Evolutionary conservation across 2,888 invertebrate genomes (phyloP), one percentile per base, ranked within the genome.

Genomic region (Bhutanitis thaidina): DNA sequence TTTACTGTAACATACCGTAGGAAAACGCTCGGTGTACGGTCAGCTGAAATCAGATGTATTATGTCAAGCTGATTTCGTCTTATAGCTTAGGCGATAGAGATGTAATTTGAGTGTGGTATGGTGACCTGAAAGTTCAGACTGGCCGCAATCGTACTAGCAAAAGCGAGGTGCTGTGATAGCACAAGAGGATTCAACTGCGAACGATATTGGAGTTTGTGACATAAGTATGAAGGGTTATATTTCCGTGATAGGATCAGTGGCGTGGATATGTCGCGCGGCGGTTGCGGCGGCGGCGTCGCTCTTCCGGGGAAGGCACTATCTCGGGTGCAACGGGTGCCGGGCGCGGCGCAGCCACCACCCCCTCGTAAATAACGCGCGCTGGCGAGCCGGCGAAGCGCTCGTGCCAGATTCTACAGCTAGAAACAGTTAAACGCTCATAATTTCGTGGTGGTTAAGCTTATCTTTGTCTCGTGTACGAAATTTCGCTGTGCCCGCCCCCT

Each of bases 361-460:
- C 85, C 80, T 85, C 88, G 85, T 88, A 88, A 88, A 89, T 87
- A 87, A 84, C 86, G 81, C 82, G 81, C 83, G 81, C 87, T 85
- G 89, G 89, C 88, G 87, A 87, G 88, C 83, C 84, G 86, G 86
- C 89, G 85, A 87, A 85, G 88, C 88, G 77, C 81, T 84, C 85
- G 87, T 87, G 88, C 88, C 88, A 88, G 89, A 88, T 86, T 87
- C 87, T 87, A 84, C 86, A 81, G 86, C 88, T 89, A 87, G 88
- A 88, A 88, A 89, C 88, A 88, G 88, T 89, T 89, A 88, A 89
- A 88, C 85, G 88, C 87, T 88, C 89, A 89, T 89, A 89, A 89
- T 88, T 89, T 85, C 83, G 86, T 80, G 83, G 87, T 87, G 87
- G 88, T 89, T 89, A 87, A 87, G 88, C 88, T 88, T 89, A 88